Percentiles rank a stretch among this genome's conserved stretches.
These are phyloP conservation scores for Lycocorax pyrrhopterus DNA, from an alignment of 2,113 vertebrate species.

Conservation along the genomic window DNA sequence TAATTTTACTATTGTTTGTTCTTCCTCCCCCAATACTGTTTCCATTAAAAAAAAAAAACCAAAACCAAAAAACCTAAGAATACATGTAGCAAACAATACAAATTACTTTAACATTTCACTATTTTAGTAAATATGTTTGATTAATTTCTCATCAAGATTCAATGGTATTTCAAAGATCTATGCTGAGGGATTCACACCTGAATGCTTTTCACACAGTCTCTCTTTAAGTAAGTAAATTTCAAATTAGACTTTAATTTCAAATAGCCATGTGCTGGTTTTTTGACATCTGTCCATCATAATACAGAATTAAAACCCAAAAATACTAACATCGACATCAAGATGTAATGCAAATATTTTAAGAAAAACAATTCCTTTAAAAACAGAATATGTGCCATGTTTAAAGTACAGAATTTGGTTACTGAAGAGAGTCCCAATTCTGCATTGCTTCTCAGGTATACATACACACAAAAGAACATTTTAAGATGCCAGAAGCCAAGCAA, in stretches of 20 bases:
- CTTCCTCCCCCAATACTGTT: neutral
- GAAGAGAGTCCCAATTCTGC: neutral
- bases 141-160: neutral
- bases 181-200: neutral
- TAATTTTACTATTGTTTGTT: neutral
- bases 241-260: neutral
- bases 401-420: neutral
- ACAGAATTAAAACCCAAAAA: neutral
- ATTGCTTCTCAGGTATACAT: neutral
- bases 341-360: constrained; percentile 30
- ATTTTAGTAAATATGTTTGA: neutral
- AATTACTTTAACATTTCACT: neutral
- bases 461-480: neutral
- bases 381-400: neutral
- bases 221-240: neutral
- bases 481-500: constrained; percentile 13
- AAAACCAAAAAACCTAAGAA: neutral
- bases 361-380: constrained; percentile 38
- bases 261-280: neutral
- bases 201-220: neutral
- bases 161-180: neutral
- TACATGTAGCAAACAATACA: neutral
- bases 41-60: neutral
- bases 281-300: neutral
- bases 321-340: neutral